phyloP scores from a whole-genome alignment of 92 coral and sea anemone species.

The Heliopora coerulea region DNA sequence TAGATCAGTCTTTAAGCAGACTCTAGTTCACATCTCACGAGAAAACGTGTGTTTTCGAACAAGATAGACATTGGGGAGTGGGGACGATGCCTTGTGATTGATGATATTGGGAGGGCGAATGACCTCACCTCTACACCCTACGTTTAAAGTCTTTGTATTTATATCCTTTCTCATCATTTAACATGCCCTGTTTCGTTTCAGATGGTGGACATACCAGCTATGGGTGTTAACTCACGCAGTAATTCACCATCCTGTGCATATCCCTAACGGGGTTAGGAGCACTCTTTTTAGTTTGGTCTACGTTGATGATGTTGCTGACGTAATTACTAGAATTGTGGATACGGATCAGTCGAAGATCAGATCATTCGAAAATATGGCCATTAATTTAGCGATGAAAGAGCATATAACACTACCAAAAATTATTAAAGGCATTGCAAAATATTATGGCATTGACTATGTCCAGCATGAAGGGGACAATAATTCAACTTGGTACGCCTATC shows the following conservation, averaged over 20 bases:
- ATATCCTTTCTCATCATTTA: no score
- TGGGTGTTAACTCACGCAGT: conserved; percentile 80
- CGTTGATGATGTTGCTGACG: conserved; percentile 90
- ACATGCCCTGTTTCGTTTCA: conserved; percentile 43
- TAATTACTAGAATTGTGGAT: conserved; percentile 61
- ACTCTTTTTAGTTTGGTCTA: conserved; percentile 77
- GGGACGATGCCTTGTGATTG: no score
- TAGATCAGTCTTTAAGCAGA: no score
- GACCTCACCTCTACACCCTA: no score
- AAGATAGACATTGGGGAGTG: no score
- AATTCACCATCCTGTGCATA: conserved; percentile 79
- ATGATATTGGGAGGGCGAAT: no score
- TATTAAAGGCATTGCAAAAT: conserved; percentile 66
- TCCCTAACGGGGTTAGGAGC: conserved; percentile 83
- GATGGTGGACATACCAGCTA: conserved; percentile 96
- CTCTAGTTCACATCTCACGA: no score
- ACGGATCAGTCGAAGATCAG: conserved; percentile 51
- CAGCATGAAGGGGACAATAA: conserved; percentile 71
- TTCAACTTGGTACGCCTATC: conserved; percentile 85
- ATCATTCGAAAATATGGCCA: conserved; percentile 40
- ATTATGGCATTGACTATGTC: conserved; percentile 59
- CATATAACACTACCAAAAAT: conserved; percentile 74
- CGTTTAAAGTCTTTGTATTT: no score
- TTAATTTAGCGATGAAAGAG: conserved; percentile 88
- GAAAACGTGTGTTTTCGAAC: no score